Conservation (phyloP, 2,888 invertebrate genomes). For the Itoplectis maculator region DNA sequence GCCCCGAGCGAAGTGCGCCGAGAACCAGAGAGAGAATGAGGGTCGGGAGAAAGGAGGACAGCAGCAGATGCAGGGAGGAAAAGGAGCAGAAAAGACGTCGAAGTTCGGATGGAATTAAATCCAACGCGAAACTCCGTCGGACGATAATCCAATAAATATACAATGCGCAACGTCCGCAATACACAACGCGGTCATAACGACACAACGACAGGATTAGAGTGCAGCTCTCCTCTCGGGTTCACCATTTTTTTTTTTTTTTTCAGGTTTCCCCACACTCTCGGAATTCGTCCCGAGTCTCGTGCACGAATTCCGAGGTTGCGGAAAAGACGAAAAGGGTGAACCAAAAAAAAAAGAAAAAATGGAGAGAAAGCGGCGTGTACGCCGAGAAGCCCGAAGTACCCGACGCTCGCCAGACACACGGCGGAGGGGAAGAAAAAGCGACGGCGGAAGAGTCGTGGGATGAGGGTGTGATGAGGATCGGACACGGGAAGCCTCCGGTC, state of each 20-base stretch:
- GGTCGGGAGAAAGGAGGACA: neutral
- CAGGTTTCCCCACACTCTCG: neutral
- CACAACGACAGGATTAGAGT: neutral
- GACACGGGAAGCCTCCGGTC: slow-evolving; percentile 18
- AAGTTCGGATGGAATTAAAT: slow-evolving; percentile 11
- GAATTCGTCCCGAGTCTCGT: slow-evolving; percentile 36
- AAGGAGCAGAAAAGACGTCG: neutral
- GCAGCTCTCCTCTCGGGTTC: neutral
- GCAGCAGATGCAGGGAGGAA: neutral
- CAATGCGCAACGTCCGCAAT: neutral
- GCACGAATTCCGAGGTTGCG: slow-evolving; percentile 1
- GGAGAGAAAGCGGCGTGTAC: neutral
- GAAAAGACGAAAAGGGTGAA: neutral
- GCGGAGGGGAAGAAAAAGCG: neutral
- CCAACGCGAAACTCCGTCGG: slow-evolving; percentile 3
- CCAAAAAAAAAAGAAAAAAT: no score
- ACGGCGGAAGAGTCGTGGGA: neutral
- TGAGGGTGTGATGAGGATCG: slow-evolving; percentile 36
- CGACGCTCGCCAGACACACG: neutral
- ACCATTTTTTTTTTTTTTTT: neutral
- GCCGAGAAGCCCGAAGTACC: neutral
- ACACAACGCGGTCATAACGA: neutral
- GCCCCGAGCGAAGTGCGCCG: neutral
- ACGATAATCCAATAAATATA: slow-evolving; percentile 25
- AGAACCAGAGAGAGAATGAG: no score